Evolutionary conservation across 2,113 vertebrate genomes (phyloP).

Genomic region (Conger conger): DNA sequence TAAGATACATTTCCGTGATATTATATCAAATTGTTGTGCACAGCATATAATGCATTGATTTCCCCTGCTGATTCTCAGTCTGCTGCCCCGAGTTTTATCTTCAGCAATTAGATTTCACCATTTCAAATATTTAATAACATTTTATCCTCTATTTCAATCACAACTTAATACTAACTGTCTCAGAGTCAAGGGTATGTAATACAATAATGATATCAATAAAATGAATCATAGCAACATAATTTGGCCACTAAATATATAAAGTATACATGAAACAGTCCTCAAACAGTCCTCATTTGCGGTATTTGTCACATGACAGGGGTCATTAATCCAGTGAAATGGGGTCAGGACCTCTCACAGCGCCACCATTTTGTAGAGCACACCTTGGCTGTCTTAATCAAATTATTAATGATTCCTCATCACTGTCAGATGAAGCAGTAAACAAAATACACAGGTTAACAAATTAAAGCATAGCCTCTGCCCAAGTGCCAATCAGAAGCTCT

Average conservation of each 20-base stretch:
- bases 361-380: neutral
- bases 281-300: neutral
- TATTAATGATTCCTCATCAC: neutral
- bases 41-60: constrained; percentile 24
- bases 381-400: neutral
- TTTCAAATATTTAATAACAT: neutral
- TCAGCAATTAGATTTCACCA: neutral
- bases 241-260: neutral
- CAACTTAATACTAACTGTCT: neutral
- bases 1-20: too few species aligned
- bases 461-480: neutral
- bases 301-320: neutral
- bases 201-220: neutral
- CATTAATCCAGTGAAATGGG: neutral
- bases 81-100: neutral
- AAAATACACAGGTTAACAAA: neutral
- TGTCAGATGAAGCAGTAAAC: neutral
- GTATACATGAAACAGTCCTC: neutral
- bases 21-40: too few species aligned
- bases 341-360: neutral
- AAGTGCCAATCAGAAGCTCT: neutral
- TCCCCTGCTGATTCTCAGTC: neutral
- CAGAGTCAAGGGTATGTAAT: neutral
- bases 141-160: neutral
- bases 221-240: neutral